Conservation (phyloP, 2,113 vertebrate species). For the Sterna hirundo region DNA sequence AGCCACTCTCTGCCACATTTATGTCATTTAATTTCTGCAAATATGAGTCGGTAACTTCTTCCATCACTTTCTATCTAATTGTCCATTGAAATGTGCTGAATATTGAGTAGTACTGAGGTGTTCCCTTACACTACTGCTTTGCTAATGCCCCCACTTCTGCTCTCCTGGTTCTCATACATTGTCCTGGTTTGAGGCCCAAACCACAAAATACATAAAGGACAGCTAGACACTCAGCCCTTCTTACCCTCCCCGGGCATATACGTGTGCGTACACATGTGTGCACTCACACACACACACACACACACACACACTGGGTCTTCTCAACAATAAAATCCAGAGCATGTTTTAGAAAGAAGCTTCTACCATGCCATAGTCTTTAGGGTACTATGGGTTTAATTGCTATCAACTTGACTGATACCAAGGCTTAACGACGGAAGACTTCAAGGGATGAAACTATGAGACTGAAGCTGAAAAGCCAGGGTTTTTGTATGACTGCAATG, state of each 20-base stretch:
- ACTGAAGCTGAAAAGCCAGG: neutral
- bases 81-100: neutral
- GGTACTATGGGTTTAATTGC: neutral
- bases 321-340: neutral
- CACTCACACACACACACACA: no score
- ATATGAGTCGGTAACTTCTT: neutral
- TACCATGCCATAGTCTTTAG: neutral
- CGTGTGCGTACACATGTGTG: no score
- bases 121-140: neutral
- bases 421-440: neutral
- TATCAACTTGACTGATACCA: neutral
- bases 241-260: accelerated
- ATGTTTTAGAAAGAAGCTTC: neutral
- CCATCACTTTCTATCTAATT: neutral
- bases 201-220: neutral
- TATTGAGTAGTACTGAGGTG: neutral
- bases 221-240: neutral
- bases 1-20: neutral
- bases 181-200: neutral
- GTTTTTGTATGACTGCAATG: neutral
- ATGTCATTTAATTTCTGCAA: neutral
- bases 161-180: neutral
- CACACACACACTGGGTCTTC: neutral
- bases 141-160: neutral
- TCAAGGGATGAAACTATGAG: neutral